Conservation (phyloP, 2,797 vertebrate species). For the Microctenopoma stevenorrisi region DNA sequence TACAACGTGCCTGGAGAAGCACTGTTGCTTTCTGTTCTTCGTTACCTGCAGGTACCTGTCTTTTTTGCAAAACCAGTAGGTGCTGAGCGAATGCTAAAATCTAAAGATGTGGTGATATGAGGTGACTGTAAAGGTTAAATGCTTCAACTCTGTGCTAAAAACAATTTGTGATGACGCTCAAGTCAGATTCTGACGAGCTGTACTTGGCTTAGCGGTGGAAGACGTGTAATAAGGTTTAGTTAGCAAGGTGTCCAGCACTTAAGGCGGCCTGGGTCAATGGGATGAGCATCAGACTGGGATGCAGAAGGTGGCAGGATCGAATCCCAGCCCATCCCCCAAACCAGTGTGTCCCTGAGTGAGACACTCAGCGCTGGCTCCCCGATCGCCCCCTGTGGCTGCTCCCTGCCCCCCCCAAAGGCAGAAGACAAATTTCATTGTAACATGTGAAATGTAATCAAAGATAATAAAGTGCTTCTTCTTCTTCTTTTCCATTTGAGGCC, state of each 20-base stretch:
- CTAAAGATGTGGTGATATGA: background rate
- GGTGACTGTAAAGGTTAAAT: constrained; percentile 6
- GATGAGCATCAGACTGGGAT: too few species aligned
- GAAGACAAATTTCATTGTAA: too few species aligned
- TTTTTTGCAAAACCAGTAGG: constrained; percentile 6
- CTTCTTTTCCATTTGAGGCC: constrained; percentile 58
- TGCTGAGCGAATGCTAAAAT: background rate
- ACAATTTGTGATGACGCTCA: constrained; percentile 14
- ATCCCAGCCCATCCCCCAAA: too few species aligned
- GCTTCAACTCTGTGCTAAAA: constrained; percentile 13
- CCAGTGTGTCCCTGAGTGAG: too few species aligned
- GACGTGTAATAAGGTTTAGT: constrained; percentile 59
- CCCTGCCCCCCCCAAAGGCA: too few species aligned
- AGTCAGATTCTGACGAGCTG: constrained; percentile 12
- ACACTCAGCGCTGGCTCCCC: too few species aligned
- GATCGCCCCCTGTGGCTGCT: too few species aligned
- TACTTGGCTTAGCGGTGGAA: constrained; percentile 51
- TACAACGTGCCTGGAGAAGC: constrained; percentile 5
- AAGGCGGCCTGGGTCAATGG: too few species aligned
- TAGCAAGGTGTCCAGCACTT: constrained; percentile 18
- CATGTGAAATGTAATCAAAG: too few species aligned
- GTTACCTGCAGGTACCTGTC: background rate
- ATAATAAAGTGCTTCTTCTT: too few species aligned
- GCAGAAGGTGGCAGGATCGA: too few species aligned
- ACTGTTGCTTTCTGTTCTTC: background rate